These are phyloP conservation scores for Melopsittacus undulatus DNA, from an alignment of 2,797 vertebrate genomes.

Conservation along the genomic window DNA sequence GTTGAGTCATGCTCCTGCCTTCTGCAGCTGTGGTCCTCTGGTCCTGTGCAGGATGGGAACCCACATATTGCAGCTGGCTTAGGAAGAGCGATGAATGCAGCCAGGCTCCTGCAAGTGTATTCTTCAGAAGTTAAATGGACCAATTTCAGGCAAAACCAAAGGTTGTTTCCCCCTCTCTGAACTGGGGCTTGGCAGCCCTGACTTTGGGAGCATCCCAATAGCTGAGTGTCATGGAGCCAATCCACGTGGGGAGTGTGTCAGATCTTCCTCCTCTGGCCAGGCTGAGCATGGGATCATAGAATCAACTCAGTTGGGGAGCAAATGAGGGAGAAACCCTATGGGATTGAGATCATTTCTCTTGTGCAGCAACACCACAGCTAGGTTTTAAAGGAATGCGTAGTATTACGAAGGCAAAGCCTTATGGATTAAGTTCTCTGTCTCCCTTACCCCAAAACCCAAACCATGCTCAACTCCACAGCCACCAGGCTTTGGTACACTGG, in stretches of 20 bases:
- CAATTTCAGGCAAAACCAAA: background rate
- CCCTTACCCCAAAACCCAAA: background rate
- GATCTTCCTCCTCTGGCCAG: background rate
- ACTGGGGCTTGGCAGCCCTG: rapidly evolving
- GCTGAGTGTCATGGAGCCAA: background rate
- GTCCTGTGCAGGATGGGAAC: rapidly evolving
- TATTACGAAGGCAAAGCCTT: background rate
- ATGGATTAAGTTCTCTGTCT: background rate
- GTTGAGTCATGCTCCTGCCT: background rate
- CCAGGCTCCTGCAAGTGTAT: background rate
- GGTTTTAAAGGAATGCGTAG: background rate
- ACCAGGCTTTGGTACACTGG: rapidly evolving
- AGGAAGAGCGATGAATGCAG: rapidly evolving
- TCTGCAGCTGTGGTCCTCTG: background rate
- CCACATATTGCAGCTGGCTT: rapidly evolving
- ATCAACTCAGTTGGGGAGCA: background rate
- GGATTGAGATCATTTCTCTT: background rate
- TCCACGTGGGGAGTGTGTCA: rapidly evolving
- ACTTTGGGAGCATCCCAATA: background rate
- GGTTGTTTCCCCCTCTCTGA: background rate
- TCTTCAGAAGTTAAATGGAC: background rate
- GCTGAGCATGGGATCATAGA: background rate
- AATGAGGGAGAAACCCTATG: rapidly evolving
- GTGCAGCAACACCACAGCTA: background rate
- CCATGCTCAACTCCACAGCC: rapidly evolving